Percentiles rank a stretch among this genome's conserved stretches.
Evolutionary conservation across 1,140 invertebrate genomes (phyloP).

Genomic region (Druon quercuslanigerum): DNA sequence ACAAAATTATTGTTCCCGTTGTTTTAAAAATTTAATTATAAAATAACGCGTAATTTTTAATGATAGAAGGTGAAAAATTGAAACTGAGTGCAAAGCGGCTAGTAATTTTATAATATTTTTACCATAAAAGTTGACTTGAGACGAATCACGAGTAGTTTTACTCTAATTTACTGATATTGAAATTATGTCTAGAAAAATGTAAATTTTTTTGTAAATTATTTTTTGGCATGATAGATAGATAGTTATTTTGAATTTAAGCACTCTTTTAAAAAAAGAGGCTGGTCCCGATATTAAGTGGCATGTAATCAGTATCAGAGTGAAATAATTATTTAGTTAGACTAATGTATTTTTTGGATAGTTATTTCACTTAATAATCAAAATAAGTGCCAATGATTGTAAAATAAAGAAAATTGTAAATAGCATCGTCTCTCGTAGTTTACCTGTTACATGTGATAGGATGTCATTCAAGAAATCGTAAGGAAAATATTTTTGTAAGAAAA

Average conservation of each 20-base stretch:
- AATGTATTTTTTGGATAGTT: background rate
- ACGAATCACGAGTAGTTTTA: background rate
- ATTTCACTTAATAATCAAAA: background rate
- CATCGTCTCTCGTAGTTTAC: constrained; percentile 35
- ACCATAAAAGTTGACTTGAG: no score
- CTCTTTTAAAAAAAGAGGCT: background rate
- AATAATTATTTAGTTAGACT: background rate
- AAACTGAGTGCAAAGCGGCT: no score
- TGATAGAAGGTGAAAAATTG: no score
- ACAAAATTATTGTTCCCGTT: no score
- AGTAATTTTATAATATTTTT: no score
- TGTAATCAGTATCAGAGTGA: constrained; percentile 1
- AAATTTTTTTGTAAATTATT: no score
- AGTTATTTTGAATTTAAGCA: background rate
- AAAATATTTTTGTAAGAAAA: constrained; percentile 48
- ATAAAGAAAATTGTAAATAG: constrained; percentile 27
- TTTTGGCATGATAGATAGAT: background rate
- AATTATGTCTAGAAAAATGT: no score
- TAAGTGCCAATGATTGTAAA: background rate
- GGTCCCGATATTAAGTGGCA: background rate
- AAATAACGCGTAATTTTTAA: no score
- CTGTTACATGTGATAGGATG: constrained; percentile 14
- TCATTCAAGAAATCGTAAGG: constrained; percentile 27
- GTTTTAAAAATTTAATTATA: no score
- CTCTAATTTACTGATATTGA: constrained; percentile 15